Evolutionary conservation across 1,140 invertebrate genomes (phyloP), one percentile per base, ranked within the genome.

Genomic region (Magallana gigas): DNA sequence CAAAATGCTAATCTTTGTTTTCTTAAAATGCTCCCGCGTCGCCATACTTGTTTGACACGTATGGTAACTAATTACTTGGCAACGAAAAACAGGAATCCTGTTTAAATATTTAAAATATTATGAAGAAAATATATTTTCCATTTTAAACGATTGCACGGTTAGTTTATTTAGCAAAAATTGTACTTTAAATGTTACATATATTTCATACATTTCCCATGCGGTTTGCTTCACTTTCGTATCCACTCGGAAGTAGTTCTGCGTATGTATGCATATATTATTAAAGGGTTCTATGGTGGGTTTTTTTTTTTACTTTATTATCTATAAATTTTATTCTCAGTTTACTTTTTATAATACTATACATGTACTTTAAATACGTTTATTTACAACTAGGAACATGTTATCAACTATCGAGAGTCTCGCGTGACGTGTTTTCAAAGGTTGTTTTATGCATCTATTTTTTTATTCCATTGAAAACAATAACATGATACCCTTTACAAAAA

Each of bases 201-300:
- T 0, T 64, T 64, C 16, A 11, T 64, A 14, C 62, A 64, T 64
- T 64, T 64, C 18, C 62, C 14, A 23, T 12, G 11, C 16, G 18
- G 60, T 16, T 16, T 7, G 60, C 14, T 5, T 62, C 60, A n/a
- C 18, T 4, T 1, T 62, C 18, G 0, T 62, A 1, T 62, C 60
- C 60, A 62, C 60, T 62, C 60, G 16, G 60, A 62, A 62, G 60
- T 62, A 62, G 14, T 62, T 62, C 60, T 62, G 16, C 60, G 60
- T 12, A 62, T 62, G 60, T 62, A 4, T 62, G 60, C 60, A 62
- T 62, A 62, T 62, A 62, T 62, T 62, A 62, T n/a, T 62, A 62
- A 62, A n/a, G 18, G 7, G 60, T 4, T 62, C 60, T 62, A 62
- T 23, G n/a, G n/a, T n/a, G n/a, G n/a, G n/a, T n/a, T n/a, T n/a